A percentile compares a stretch with the other conserved stretches of the same genome.
These are phyloP conservation scores for Myxocyprinus asiaticus DNA, from an alignment of 2,113 vertebrate species.

Conservation along the genomic window DNA sequence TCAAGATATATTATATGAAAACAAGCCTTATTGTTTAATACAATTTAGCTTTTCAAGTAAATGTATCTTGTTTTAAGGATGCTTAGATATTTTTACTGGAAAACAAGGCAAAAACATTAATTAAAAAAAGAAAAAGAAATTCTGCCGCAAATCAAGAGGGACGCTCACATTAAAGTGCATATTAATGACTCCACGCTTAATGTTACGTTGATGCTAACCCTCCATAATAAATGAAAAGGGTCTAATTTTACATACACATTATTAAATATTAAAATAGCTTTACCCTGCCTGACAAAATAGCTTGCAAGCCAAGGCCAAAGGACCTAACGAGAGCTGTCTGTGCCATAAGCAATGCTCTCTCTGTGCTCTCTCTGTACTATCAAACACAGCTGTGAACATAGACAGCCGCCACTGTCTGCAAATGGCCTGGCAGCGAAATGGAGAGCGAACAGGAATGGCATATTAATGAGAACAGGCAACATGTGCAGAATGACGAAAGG, in stretches of 20 bases:
- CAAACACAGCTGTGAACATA: conserved; percentile 65
- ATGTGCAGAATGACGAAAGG: conserved; percentile 48
- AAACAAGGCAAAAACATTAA: too few species aligned
- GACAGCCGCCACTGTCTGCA: conserved; percentile 64
- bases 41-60: too few species aligned
- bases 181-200: not conserved
- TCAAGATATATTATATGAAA: too few species aligned
- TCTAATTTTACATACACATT: conserved; percentile 13
- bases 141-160: too few species aligned
- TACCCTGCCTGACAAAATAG: conserved; percentile 37
- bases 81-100: too few species aligned
- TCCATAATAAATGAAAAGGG: conserved; percentile 32
- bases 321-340: conserved; percentile 54
- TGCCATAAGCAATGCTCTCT: conserved; percentile 53
- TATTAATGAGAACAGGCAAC: conserved; percentile 61
- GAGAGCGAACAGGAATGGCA: conserved; percentile 61
- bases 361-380: conserved; percentile 53
- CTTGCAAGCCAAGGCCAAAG: conserved; percentile 45
- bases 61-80: too few species aligned
- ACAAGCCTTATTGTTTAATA: too few species aligned
- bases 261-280: conserved; percentile 34
- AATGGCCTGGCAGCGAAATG: conserved; percentile 63
- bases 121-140: too few species aligned
- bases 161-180: not conserved
- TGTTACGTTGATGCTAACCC: not conserved